Base-by-base conservation (phyloP, 2,888 invertebrate species). In the Eudemis profundana region DNA sequence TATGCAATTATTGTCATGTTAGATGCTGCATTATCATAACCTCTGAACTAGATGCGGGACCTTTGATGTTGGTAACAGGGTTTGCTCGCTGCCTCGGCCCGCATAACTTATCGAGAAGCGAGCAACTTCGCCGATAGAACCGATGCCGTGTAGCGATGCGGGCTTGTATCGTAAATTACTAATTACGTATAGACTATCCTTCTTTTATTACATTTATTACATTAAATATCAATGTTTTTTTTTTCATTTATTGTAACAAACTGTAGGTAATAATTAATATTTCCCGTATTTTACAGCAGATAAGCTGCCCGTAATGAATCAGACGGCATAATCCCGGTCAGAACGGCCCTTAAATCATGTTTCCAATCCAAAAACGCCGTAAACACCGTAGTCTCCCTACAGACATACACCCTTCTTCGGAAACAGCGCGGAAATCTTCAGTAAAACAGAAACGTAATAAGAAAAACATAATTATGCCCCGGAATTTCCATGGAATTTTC, bases 51-150 rank as follows among this genome's bases (percentile, higher is more conserved):
- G n/a, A n/a, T n/a, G n/a, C n/a, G n/a, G 27, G 4, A 27, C 4
- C 27, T 4, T 27, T 7, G 1, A 27, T 5, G 4, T 27, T 2
- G 4, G 27, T 1, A 4, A 33, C 33, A 2, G 33, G 8, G 10
- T 8, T 8, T 3, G 33, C 8, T 33, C 5, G 33, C 8, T 33
- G 33, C 33, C 33, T 4, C 33, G 8, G 33, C 8, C 23, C 23
- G 78, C 72, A 78, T 79, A 78, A 79, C 73, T 81, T 79, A 78
- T 78, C 75, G 79, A 75, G 68, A 78, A 78, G 27, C 27, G 4
- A 7, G 27, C 8, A 36, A 29, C 69, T 72, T 69, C 47, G 57
- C 60, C 68, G 61, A 68, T 53, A 38, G 38, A 53, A 53, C 23
- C 38, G 54, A 42, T 40, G 23, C 23, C 15, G 3, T 29, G 42